These are phyloP conservation scores for Apolygus lucorum DNA, from an alignment of 1,140 invertebrate species.

Conservation along the genomic window DNA sequence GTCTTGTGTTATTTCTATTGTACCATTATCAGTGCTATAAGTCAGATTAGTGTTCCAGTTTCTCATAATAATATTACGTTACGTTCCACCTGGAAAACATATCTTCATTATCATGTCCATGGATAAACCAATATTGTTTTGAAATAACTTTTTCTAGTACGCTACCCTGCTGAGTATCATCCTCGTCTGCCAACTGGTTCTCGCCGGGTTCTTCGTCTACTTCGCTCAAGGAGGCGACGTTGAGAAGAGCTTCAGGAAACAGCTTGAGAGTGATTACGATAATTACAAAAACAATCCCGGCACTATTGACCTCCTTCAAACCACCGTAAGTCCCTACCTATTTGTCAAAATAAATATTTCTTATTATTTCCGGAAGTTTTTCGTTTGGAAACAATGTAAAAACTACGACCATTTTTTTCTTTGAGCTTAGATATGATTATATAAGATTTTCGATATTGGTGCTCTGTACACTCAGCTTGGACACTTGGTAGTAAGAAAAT, in stretches of 20 bases:
- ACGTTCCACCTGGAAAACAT: too few relatives aligned
- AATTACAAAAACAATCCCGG: neutral
- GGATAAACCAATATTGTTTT: neutral
- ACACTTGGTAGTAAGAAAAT: too few relatives aligned
- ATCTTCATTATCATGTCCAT: neutral
- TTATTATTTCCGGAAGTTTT: neutral
- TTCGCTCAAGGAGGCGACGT: neutral
- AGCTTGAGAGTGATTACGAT: neutral
- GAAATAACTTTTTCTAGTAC: slow-evolving; percentile 19
- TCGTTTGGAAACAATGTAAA: neutral
- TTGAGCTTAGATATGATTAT: neutral
- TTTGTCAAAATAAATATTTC: neutral
- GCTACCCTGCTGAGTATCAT: neutral
- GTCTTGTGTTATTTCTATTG: too few relatives aligned
- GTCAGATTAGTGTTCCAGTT: too few relatives aligned
- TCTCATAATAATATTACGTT: too few relatives aligned
- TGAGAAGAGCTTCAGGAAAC: neutral
- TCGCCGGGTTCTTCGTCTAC: neutral
- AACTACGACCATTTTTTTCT: neutral
- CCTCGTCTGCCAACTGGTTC: neutral
- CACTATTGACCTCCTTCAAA: slow-evolving; percentile 15
- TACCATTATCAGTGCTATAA: too few relatives aligned
- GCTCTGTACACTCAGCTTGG: too few relatives aligned
- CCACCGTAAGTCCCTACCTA: neutral
- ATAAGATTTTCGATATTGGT: too few relatives aligned